A percentile compares a stretch with the other conserved stretches of the same genome.
phyloP scores from a whole-genome alignment of 2,113 vertebrate genomes.

The Mustelus asterias region DNA sequence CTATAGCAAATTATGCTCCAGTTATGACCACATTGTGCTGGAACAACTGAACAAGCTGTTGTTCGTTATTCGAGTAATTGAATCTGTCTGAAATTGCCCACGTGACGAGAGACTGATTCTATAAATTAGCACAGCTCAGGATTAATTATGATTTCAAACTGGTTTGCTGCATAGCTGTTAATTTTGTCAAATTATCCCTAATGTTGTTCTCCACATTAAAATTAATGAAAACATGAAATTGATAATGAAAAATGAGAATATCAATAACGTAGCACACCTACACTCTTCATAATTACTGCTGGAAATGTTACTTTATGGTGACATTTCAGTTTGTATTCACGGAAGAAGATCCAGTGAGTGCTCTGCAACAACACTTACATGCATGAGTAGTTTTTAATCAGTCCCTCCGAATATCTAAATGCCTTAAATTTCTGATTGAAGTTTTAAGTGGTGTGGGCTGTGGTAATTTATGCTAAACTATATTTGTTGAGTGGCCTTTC shows the following conservation, averaged over 20 bases:
- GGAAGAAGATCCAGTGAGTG: background rate
- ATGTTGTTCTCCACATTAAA: constrained; percentile 7
- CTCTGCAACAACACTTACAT: background rate
- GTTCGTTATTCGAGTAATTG: background rate
- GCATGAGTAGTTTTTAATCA: background rate
- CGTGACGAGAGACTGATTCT: background rate
- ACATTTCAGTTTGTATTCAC: background rate
- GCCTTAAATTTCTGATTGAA: background rate
- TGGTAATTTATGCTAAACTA: background rate
- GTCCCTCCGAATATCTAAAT: background rate
- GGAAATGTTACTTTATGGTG: background rate
- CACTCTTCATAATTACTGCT: background rate
- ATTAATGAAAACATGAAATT: constrained; percentile 24
- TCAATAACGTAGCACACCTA: background rate
- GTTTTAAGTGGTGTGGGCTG: background rate
- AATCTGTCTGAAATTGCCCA: background rate
- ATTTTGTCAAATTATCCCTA: background rate
- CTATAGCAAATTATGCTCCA: background rate
- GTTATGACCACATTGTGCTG: background rate
- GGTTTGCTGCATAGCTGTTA: background rate
- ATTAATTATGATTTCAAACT: background rate
- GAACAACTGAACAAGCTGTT: background rate
- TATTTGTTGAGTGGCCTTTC: background rate
- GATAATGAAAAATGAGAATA: background rate
- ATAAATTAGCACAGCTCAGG: background rate